phyloP scores from a whole-genome alignment of 2,797 vertebrate genomes.

The Parauchenoglanis ngamensis region DNA sequence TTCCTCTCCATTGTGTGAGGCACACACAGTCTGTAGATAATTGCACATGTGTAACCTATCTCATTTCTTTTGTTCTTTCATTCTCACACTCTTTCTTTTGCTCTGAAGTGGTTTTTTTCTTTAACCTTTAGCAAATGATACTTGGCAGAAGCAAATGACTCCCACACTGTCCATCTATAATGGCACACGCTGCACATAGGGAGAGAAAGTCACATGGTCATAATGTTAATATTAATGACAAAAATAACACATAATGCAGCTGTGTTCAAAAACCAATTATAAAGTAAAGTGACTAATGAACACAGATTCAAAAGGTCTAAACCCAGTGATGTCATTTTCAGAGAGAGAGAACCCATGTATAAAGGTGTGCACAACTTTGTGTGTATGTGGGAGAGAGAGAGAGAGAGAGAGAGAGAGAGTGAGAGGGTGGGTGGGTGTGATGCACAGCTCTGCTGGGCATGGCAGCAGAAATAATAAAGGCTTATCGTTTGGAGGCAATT shows the following conservation, averaged over 20 bases:
- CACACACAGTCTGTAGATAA: slow-evolving; percentile 54
- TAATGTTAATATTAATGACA: background rate
- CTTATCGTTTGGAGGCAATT: slow-evolving; percentile 84
- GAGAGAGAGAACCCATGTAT: background rate
- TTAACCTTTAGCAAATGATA: slow-evolving; percentile 73
- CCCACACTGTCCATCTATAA: slow-evolving; percentile 65
- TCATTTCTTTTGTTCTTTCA: slow-evolving; percentile 44
- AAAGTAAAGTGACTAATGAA: background rate
- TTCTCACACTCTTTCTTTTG: slow-evolving; percentile 52
- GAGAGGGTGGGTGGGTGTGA: slow-evolving; percentile 50
- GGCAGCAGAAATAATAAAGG: slow-evolving; percentile 74
- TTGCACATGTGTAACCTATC: slow-evolving; percentile 67
- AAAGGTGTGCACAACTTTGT: slow-evolving; percentile 5
- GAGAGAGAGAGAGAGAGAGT: background rate
- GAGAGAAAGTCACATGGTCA: background rate
- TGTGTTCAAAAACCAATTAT: background rate
- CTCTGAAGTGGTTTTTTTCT: slow-evolving; percentile 63
- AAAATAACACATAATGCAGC: background rate
- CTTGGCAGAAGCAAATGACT: slow-evolving; percentile 62
- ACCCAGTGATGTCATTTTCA: slow-evolving; percentile 18
- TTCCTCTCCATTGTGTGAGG: slow-evolving; percentile 57
- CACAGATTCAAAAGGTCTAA: background rate
- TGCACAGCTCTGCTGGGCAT: slow-evolving; percentile 67
- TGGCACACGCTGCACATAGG: background rate
- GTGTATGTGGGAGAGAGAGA: background rate